These are phyloP conservation scores for Ceratosolen fusciceps DNA, from an alignment of 1,140 invertebrate species.

Conservation along the genomic window DNA sequence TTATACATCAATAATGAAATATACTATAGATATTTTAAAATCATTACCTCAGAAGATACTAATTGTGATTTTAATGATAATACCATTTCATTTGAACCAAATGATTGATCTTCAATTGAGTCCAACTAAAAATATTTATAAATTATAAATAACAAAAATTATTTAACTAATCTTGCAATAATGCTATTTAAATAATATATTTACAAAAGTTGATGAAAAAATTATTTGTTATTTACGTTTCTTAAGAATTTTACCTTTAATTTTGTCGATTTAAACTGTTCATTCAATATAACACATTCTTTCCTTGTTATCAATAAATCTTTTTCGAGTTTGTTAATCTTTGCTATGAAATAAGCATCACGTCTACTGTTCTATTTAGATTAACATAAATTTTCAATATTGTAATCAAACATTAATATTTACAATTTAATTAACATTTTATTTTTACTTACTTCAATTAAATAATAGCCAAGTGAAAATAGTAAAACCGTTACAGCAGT, in stretches of 20 bases:
- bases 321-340: constrained; percentile 77
- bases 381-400: constrained; percentile 49
- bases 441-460: constrained; percentile 73
- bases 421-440: too few species aligned
- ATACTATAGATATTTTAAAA: constrained; percentile 26
- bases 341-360: constrained; percentile 74
- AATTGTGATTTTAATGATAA: constrained; percentile 65
- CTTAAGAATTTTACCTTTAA: constrained; percentile 71
- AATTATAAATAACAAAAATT: too few species aligned
- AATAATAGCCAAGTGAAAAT: constrained; percentile 84
- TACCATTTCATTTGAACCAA: constrained; percentile 81
- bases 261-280: constrained; percentile 77
- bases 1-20: constrained; percentile 29
- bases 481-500: constrained; percentile 79
- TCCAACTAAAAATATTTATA: constrained; percentile 58
- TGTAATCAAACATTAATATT: constrained; percentile 44
- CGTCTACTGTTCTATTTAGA: constrained; percentile 74
- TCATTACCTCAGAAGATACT: constrained; percentile 61
- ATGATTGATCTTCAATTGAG: constrained; percentile 78
- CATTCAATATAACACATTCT: constrained; percentile 79
- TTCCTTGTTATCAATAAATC: constrained; percentile 71
- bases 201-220: too few species aligned
- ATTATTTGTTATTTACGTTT: too few species aligned
- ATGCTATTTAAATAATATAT: too few species aligned
- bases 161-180: too few species aligned